Evolutionary conservation across 2,888 invertebrate genomes (phyloP).

Genomic region (Nycteola revayana): DNA sequence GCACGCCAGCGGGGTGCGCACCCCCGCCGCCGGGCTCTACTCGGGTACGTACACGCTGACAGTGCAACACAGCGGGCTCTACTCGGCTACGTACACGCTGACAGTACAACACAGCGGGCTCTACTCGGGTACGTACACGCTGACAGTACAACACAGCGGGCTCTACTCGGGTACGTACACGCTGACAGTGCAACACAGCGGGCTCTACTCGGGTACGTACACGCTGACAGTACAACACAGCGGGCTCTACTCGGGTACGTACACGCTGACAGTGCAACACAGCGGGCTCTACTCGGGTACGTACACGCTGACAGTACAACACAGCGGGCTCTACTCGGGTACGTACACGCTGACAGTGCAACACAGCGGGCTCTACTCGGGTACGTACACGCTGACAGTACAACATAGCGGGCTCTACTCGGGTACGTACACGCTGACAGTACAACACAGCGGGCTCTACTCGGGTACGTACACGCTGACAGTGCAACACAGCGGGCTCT

Average conservation of each 20-base stretch:
- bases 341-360: too few species aligned
- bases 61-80: constrained; percentile 93
- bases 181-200: constrained; percentile 93
- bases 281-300: too few species aligned
- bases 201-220: constrained; percentile 79
- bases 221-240: constrained; percentile 85
- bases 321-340: too few species aligned
- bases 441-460: too few species aligned
- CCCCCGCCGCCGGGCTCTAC: constrained; percentile 91
- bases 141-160: constrained; percentile 93
- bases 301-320: too few species aligned
- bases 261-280: constrained; percentile 90
- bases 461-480: too few species aligned
- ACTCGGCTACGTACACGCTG: constrained; percentile 93
- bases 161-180: constrained; percentile 94
- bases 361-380: too few species aligned
- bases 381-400: too few species aligned
- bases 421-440: too few species aligned
- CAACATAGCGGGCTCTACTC: too few species aligned
- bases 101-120: constrained; percentile 90
- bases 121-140: constrained; percentile 93
- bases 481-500: too few species aligned
- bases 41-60: constrained; percentile 30
- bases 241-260: too few species aligned
- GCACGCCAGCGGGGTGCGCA: constrained; percentile 92